Base-by-base conservation (phyloP, 2,797 vertebrate species). In the Carapus acus region DNA sequence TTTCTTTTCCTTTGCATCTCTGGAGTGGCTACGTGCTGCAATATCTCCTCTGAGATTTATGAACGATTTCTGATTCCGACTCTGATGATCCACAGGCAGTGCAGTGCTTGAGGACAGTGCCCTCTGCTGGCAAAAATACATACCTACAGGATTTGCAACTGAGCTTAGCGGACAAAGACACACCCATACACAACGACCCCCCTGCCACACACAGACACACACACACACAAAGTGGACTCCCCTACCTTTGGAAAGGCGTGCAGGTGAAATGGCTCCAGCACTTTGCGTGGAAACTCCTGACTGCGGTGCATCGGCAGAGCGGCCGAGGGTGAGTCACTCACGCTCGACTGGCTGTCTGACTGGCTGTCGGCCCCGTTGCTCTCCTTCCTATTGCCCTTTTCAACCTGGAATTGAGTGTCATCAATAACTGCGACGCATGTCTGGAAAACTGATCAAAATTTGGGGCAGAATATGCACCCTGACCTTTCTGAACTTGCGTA, bases 231-330 rank as follows among this genome's bases (percentile, higher is more conserved):
- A 38, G 1, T 54, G n/a, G 34, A 43, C 41, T 67, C 3, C 7
- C 24, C 19, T 83, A 89, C 88, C 88, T 90, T 90, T 43, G 85
- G 88, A 69, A 89, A 88, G 47, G 80, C 78, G 68, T 86, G 85
- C 56, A 87, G 78, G 58, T 89, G 87, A 74, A 88, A 88, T 0
- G 83, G 82, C 68, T 89, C 87, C 62, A 79, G 78, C 2, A 58
- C 62, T 56, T 85, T 87, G 63, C 81, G 82, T 48, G 75, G 78
- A 60, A 82, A 70, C 69, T 88, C 84, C 59, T 85, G 85, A 46
- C 80, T 82, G 62, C 79, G 83, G 49, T 81, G 82, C 0, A 82
- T 68, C 0, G 75, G 75, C 38, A 27, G 24, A 27, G 24, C 5
- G 43, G 81, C 68, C 1, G 81, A 80, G 48, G 83, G 80, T 15